Evolutionary conservation across 1,140 invertebrate genomes (phyloP), one percentile per base, ranked within the genome.

Genomic region (Limonius californicus): DNA sequence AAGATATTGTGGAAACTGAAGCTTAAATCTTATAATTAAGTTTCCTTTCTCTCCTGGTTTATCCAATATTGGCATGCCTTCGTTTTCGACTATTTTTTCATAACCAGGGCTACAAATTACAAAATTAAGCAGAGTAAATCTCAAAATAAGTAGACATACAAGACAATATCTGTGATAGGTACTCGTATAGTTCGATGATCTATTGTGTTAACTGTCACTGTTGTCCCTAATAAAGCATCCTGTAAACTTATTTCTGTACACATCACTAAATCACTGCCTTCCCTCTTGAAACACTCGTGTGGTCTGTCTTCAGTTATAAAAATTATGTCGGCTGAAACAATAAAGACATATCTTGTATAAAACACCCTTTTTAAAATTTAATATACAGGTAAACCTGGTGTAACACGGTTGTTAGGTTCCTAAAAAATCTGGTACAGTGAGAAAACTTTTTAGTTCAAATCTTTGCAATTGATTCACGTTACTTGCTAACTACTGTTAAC

Each of bases 301-400:
- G 89, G 85, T 67, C 87, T 86, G 72, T 95, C 91, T 74, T 89
- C 86, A 2, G 87, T 89, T 42, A 92, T 84, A 73, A 96, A 95
- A 55, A 95, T 84, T 30, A 97, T 86, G 75, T 97, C 93, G 20
- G 87, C 87, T 80, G 67, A 42, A 72, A 73, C 43, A 58, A 55
- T 27, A 16, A n/a, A n/a, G n/a, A n/a, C n/a, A n/a, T n/a, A n/a
- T n/a, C n/a, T n/a, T n/a, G n/a, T n/a, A n/a, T n/a, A n/a, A n/a
- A n/a, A n/a, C n/a, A n/a, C n/a, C n/a, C n/a, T n/a, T n/a, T n/a
- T n/a, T n/a, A n/a, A n/a, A n/a, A n/a, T n/a, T n/a, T n/a, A n/a
- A n/a, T n/a, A n/a, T n/a, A n/a, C n/a, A n/a, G n/a, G n/a, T n/a
- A n/a, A n/a, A n/a, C n/a, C n/a, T n/a, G n/a, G n/a, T n/a, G n/a